Conservation (phyloP, 1,140 invertebrate species). For the Sogatella furcifera region DNA sequence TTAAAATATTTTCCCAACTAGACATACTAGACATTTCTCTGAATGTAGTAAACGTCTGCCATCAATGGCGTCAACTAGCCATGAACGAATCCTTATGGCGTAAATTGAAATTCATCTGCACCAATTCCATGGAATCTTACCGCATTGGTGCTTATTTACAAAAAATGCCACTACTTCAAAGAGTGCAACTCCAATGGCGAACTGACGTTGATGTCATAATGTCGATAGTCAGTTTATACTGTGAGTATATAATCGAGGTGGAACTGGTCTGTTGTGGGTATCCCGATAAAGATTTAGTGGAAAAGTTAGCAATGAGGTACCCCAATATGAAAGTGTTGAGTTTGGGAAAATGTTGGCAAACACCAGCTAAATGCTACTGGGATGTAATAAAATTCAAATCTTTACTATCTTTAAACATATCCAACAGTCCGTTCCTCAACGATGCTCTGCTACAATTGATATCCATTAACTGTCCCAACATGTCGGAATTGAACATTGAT, state of each 20-base stretch:
- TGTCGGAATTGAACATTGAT: constrained; percentile 12
- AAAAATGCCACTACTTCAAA: not conserved
- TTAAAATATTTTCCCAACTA: constrained; percentile 11
- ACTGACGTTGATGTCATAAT: not conserved
- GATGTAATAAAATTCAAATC: not conserved
- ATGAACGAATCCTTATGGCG: not conserved
- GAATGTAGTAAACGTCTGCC: constrained; percentile 6
- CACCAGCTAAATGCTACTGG: constrained; percentile 4
- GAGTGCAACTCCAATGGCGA: not conserved
- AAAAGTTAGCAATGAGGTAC: not conserved
- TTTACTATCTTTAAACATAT: not conserved
- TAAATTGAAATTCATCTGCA: not conserved
- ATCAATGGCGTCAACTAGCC: not conserved
- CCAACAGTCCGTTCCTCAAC: not conserved
- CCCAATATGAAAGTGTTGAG: constrained; percentile 1
- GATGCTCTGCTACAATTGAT: not conserved
- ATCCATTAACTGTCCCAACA: not conserved
- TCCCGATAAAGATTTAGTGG: not conserved
- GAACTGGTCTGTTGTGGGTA: constrained; percentile 7
- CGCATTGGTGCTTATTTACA: not conserved
- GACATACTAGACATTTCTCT: constrained; percentile 5
- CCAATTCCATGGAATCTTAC: not conserved
- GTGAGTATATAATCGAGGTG: not conserved
- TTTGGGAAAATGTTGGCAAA: constrained; percentile 11
- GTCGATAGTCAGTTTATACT: not conserved